Evolutionary conservation across 2,888 invertebrate genomes (phyloP).

Genomic region (Calliopum simillimum): DNA sequence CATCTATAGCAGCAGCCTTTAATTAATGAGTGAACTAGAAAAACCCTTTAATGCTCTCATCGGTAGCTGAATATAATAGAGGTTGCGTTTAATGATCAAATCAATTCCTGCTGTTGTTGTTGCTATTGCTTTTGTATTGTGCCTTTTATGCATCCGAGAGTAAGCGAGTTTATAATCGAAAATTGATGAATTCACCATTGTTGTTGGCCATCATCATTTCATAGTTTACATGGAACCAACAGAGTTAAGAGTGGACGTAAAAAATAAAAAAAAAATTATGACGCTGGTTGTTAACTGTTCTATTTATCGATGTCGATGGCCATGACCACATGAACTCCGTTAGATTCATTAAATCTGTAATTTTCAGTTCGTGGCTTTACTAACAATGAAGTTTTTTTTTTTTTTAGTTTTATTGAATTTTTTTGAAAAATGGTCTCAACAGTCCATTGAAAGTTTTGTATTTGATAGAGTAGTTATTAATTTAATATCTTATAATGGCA

Average conservation of each 20-base stretch:
- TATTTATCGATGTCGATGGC: slow-evolving; percentile 11
- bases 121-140: slow-evolving; percentile 34
- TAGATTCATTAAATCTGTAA: slow-evolving; percentile 1
- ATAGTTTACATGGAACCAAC: too few relatives aligned
- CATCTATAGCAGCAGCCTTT: slow-evolving; percentile 10
- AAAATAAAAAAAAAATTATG: background rate
- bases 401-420: too few relatives aligned
- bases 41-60: slow-evolving; percentile 19
- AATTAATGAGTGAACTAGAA: slow-evolving; percentile 33
- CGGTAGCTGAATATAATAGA: slow-evolving; percentile 34
- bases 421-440: too few relatives aligned
- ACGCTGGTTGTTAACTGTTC: slow-evolving; percentile 15
- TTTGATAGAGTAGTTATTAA: too few relatives aligned
- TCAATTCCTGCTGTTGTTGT: slow-evolving; percentile 53
- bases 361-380: too few relatives aligned
- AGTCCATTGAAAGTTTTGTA: too few relatives aligned
- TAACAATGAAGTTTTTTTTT: too few relatives aligned
- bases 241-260: too few relatives aligned
- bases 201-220: background rate
- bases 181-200: slow-evolving; percentile 23
- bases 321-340: slow-evolving; percentile 18
- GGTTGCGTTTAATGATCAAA: slow-evolving; percentile 55
- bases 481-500: too few relatives aligned
- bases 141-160: background rate
- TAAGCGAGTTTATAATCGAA: slow-evolving; percentile 29